Conservation (phyloP, 2,113 vertebrate genomes). For the Oenanthe oenanthe region DNA sequence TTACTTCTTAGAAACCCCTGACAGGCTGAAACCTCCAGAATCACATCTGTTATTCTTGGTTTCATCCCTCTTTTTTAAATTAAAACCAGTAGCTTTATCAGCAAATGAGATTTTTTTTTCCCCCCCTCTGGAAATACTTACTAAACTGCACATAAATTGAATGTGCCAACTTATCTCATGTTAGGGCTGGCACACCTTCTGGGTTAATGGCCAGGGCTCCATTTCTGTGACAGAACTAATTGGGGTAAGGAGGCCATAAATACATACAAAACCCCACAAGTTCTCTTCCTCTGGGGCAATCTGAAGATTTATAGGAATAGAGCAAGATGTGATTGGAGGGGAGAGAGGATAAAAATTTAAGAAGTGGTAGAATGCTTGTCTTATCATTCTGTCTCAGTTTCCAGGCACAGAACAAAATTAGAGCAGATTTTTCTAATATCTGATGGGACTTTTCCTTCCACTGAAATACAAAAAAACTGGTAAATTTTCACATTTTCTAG, state of each 20-base stretch:
- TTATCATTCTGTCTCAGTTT: background rate
- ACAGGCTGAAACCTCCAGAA: conserved; percentile 52
- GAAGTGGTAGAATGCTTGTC: background rate
- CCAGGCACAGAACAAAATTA: background rate
- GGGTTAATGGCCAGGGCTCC: background rate
- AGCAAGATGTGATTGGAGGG: background rate
- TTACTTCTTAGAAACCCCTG: conserved; percentile 63
- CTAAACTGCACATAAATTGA: conserved; percentile 56
- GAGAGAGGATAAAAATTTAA: background rate
- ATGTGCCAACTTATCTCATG: background rate
- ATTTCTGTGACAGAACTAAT: conserved; percentile 9
- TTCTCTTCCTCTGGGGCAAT: background rate
- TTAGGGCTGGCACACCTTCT: conserved; percentile 21
- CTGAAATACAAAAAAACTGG: background rate
- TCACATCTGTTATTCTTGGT: conserved; percentile 59
- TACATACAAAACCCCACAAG: background rate
- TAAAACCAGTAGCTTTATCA: conserved; percentile 55
- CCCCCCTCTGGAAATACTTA: conserved; percentile 38
- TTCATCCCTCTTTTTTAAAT: conserved; percentile 58
- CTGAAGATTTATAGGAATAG: background rate
- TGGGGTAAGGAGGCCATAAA: conserved; percentile 25
- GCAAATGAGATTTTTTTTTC: background rate
- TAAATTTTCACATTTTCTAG: background rate
- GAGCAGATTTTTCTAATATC: background rate
- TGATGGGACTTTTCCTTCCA: background rate